Evolutionary conservation across 2,113 vertebrate species (phyloP).

Genomic region (Struthio camelus): DNA sequence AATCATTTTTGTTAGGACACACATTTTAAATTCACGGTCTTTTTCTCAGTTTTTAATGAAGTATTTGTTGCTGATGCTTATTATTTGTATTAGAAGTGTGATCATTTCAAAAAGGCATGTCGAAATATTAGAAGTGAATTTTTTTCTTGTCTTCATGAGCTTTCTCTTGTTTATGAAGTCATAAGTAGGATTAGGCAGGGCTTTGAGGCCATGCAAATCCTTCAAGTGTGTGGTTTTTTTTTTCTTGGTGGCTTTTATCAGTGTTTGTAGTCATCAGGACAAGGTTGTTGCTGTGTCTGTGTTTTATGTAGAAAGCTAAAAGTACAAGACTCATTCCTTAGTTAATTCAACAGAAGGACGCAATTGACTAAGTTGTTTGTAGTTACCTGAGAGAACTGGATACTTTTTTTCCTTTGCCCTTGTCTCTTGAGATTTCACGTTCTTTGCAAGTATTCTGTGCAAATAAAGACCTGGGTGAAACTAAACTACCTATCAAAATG

Average conservation of each 20-base stretch:
- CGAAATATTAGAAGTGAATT: neutral
- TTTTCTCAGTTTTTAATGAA: rapidly evolving
- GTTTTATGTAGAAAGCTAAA: neutral
- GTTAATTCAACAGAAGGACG: neutral
- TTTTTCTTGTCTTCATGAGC: neutral
- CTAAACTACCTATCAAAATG: too few relatives aligned
- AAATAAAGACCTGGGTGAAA: neutral
- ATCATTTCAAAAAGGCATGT: neutral
- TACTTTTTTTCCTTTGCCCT: neutral
- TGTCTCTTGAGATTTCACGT: neutral
- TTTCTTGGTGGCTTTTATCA: neutral
- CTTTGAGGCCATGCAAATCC: neutral
- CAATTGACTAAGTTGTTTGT: neutral
- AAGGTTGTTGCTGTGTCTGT: neutral
- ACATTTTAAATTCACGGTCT: neutral
- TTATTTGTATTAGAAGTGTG: rapidly evolving
- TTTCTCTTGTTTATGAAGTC: neutral
- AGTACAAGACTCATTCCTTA: neutral
- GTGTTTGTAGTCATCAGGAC: neutral
- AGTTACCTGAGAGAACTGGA: neutral
- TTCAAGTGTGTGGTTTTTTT: neutral
- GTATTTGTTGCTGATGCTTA: neutral
- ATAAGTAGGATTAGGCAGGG: neutral
- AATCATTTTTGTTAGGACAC: neutral
- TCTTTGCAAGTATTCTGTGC: neutral